phyloP scores from a whole-genome alignment of 2,797 vertebrate species.

The Masticophis lateralis region DNA sequence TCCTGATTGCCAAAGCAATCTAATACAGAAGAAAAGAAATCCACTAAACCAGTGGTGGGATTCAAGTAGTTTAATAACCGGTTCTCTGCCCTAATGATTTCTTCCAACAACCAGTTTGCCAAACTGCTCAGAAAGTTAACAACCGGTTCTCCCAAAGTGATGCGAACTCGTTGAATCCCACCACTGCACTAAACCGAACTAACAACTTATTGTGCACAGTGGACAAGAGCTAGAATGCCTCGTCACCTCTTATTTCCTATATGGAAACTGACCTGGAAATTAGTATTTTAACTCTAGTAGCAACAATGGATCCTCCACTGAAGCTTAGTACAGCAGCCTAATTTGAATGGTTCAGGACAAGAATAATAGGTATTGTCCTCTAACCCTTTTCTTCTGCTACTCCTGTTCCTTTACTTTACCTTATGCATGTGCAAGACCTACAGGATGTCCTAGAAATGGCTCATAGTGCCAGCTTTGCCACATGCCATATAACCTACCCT shows the following conservation, averaged over 20 bases:
- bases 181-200: background rate
- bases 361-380: background rate
- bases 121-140: too few species aligned
- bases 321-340: background rate
- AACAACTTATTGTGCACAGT: background rate
- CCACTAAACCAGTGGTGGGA: background rate
- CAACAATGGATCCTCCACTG: background rate
- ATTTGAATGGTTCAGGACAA: background rate
- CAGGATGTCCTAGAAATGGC: background rate
- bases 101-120: too few species aligned
- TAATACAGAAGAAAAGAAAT: background rate
- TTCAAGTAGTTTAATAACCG: too few species aligned
- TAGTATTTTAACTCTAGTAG: background rate
- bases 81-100: too few species aligned
- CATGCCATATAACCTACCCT: background rate
- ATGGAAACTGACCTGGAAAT: background rate
- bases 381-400: background rate
- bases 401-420: background rate
- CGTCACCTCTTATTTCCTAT: background rate
- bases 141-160: too few species aligned
- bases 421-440: background rate
- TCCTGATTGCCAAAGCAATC: background rate
- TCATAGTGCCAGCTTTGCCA: constrained; percentile 23
- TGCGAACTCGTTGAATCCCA: too few species aligned
- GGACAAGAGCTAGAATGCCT: background rate